Conservation (phyloP, 2,797 vertebrate genomes). For the Squalus acanthias region DNA sequence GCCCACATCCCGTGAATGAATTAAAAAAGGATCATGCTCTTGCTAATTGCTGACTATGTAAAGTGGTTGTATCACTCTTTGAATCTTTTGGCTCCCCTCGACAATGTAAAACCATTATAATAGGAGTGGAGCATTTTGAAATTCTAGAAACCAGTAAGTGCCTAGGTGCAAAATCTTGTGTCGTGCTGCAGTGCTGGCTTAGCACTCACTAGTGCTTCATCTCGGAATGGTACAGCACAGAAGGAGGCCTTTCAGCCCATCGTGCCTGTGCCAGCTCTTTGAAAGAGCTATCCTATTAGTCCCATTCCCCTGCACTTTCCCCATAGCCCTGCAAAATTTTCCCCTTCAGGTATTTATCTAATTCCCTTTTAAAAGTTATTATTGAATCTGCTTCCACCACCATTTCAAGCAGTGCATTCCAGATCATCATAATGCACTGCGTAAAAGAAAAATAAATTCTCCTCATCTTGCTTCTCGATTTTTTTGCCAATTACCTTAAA, state of each 20-base stretch:
- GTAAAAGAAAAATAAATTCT: too few species aligned
- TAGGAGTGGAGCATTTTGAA: not conserved
- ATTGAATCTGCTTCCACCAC: too few species aligned
- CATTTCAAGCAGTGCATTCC: too few species aligned
- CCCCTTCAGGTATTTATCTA: too few species aligned
- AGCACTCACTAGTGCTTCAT: not conserved
- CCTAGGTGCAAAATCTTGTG: not conserved
- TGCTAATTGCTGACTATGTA: not conserved
- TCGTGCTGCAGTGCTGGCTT: not conserved
- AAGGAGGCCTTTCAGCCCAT: not conserved
- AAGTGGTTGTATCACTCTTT: not conserved
- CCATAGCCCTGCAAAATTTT: too few species aligned
- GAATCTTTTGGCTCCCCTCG: not conserved
- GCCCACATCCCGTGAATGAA: too few species aligned
- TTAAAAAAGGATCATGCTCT: not conserved
- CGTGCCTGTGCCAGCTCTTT: not conserved
- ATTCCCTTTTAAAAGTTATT: too few species aligned
- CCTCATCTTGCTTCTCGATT: too few species aligned
- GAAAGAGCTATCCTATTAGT: not conserved
- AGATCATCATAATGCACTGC: too few species aligned
- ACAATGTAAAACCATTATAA: not conserved
- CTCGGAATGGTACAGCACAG: not conserved
- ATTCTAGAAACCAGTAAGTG: not conserved
- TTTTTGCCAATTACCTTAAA: too few species aligned
- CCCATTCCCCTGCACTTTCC: not conserved